Evolutionary conservation across 2,888 invertebrate genomes (phyloP).

Genomic region (Epinotia brunnichana): DNA sequence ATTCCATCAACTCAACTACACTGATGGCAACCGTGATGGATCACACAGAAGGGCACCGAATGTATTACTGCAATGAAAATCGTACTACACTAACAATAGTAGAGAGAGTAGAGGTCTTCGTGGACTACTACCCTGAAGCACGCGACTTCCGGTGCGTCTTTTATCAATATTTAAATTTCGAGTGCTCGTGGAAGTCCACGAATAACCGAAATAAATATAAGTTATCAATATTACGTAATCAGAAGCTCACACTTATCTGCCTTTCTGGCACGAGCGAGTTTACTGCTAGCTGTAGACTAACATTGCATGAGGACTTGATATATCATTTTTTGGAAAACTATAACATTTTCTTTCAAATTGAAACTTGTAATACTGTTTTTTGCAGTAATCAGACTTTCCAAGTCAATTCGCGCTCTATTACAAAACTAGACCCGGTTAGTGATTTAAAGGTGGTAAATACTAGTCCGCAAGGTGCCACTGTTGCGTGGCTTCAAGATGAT

Average conservation of each 20-base stretch:
- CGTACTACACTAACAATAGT: too few species aligned
- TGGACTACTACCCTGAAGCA: neutral
- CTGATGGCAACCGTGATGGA: neutral
- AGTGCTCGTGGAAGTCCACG: too few species aligned
- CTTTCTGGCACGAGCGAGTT: neutral
- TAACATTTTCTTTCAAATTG: neutral
- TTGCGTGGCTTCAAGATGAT: neutral
- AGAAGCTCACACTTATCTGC: neutral
- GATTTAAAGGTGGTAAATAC: too few species aligned
- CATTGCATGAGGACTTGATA: neutral
- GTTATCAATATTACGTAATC: neutral
- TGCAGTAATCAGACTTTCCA: too few species aligned
- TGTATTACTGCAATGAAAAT: neutral
- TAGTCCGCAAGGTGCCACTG: too few species aligned
- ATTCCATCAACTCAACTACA: neutral
- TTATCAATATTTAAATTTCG: too few species aligned
- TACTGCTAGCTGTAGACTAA: neutral
- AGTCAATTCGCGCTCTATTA: too few species aligned
- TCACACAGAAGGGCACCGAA: neutral
- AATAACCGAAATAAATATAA: too few species aligned
- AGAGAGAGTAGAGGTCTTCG: too few species aligned
- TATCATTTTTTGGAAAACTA: accelerated
- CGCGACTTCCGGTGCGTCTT: too few species aligned
- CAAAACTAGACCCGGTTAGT: too few species aligned
- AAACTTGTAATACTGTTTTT: neutral